These are phyloP conservation scores for Chloroclystis v-ata DNA, from an alignment of 2,888 invertebrate species.

Conservation along the genomic window DNA sequence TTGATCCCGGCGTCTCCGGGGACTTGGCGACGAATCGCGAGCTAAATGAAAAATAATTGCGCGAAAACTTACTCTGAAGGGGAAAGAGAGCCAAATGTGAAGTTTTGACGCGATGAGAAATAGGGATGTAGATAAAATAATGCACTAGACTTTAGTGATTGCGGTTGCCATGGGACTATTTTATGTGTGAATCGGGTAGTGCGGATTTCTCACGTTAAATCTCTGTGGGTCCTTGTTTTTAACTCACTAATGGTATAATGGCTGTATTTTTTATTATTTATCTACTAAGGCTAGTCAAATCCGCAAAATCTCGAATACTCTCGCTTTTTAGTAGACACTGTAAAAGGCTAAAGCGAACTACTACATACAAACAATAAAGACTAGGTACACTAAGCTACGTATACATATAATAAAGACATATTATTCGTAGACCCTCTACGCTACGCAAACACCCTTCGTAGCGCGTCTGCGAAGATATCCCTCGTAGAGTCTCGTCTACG, in stretches of 20 bases:
- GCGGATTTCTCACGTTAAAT: conserved; percentile 42
- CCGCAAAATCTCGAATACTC: no score
- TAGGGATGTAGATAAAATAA: conserved; percentile 9
- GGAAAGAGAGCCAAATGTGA: conserved; percentile 32
- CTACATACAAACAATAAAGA: no score
- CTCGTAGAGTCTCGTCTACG: conserved; percentile 30
- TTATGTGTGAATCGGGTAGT: conserved; percentile 48
- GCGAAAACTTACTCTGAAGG: conserved; percentile 35
- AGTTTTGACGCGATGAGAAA: conserved; percentile 10
- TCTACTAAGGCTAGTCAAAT: no score
- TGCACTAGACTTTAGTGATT: conserved; percentile 31
- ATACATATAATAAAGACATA: no score
- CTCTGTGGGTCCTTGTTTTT: no score
- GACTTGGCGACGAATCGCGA: conserved; percentile 52
- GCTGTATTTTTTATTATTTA: no score
- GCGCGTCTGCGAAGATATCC: conserved; percentile 31
- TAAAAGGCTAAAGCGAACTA: no score
- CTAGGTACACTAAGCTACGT: no score
- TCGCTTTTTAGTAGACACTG: no score
- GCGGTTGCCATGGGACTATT: conserved; percentile 45
- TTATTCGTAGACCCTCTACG: conserved; percentile 42
- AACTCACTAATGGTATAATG: no score
- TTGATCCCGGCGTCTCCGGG: conserved; percentile 61
- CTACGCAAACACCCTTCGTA: conserved; percentile 38
- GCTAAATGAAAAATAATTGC: conserved; percentile 77